Evolutionary conservation across 2,797 vertebrate genomes (phyloP), one percentile per base, ranked within the genome.

Genomic region (Lacerta viridis): DNA sequence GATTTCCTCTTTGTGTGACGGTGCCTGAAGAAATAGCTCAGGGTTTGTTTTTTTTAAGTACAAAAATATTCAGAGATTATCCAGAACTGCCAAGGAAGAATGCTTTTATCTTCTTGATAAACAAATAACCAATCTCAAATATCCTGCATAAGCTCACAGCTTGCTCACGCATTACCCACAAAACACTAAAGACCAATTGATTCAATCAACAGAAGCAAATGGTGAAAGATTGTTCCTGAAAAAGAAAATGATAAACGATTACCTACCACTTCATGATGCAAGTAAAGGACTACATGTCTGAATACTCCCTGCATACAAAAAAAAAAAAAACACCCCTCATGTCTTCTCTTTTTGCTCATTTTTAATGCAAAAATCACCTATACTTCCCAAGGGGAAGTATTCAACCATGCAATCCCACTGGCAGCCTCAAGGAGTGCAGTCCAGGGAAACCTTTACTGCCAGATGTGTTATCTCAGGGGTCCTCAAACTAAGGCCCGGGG

Each of bases 51-150:
- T 94, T 95, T 92, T 75, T 23, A 23, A 33, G 36, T 36, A 20
- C 15, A 93, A 92, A 95, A 93, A 95, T 93, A 95, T 95, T 93
- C 90, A 94, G 91, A 92, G 89, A 90, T 91, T 92, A 94, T 86
- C 90, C 91, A 91, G 93, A 92, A 92, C 91, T 93, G 94, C 93
- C 92, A 90, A 92, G 85, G 93, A 93, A 93, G 76, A 59, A 92
- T 92, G 55, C 0, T 0, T 87, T 95, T 93, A 36, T 88, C 87
- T 93, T 91, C 68, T 68, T 59, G 9, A 74, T 83, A 85, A 93
- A 91, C 74, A 87, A 64, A 80, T 80, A 80, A 79, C 13, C n/a
- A 78, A 41, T 27, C 41, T 27, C 76, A 50, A 59, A 59, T 66
- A 11, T 66, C 36, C 39, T 68, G 6, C 23, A 82, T 66, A 39